A percentile compares a stretch with the other conserved stretches of the same genome.
Evolutionary conservation across 2,888 invertebrate genomes (phyloP).

Genomic region (Eilema griseolum): DNA sequence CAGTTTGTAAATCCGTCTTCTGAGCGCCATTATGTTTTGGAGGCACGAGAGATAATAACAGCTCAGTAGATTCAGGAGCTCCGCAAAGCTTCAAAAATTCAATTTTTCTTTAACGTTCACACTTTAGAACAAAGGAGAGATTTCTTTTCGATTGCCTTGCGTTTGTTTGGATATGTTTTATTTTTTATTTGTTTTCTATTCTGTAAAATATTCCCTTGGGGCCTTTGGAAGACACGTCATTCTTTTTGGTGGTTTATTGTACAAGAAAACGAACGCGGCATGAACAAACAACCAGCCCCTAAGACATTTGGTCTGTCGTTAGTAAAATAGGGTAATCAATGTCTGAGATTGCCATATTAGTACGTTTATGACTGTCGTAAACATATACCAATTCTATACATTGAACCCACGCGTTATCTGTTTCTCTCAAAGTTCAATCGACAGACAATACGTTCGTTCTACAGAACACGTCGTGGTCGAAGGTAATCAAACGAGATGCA

Average conservation of each 20-base stretch:
- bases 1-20: slow-evolving; percentile 7
- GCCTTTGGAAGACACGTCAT: not conserved
- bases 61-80: slow-evolving; percentile 7
- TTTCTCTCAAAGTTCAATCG: not conserved
- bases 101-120: slow-evolving; percentile 6
- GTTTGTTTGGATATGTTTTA: slow-evolving; percentile 5
- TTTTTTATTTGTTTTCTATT: not conserved
- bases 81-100: not conserved
- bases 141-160: slow-evolving; percentile 5
- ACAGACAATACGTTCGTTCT: not conserved
- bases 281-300: not conserved
- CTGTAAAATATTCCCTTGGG: not conserved
- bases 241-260: not conserved
- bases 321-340: too few relatives aligned
- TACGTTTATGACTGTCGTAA: too few relatives aligned
- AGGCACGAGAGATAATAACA: slow-evolving; percentile 7
- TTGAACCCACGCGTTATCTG: too few relatives aligned
- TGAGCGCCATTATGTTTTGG: slow-evolving; percentile 6
- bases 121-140: slow-evolving; percentile 5
- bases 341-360: too few relatives aligned
- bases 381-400: too few relatives aligned
- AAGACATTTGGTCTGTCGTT: too few relatives aligned
- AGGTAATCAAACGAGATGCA: not conserved
- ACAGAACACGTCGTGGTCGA: not conserved
- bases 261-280: too few relatives aligned